These are phyloP conservation scores for Cyprinus carpio DNA, from an alignment of 2,113 vertebrate species.

Conservation along the genomic window DNA sequence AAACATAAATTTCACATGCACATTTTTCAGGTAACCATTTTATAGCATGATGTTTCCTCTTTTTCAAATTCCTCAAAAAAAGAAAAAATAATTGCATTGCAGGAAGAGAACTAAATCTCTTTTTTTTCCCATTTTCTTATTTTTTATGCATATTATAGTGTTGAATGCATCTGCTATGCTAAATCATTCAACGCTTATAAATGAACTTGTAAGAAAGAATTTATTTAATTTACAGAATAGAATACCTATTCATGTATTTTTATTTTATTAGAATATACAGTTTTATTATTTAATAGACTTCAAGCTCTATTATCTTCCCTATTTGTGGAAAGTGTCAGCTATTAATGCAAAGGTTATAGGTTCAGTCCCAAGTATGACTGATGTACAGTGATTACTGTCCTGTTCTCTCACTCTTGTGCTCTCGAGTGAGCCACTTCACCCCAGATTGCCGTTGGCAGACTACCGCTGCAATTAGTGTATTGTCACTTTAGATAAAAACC, in stretches of 20 bases:
- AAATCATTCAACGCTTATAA: neutral
- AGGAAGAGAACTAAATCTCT: too few relatives aligned
- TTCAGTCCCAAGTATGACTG: neutral
- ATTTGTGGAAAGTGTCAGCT: neutral
- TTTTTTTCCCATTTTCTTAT: too few relatives aligned
- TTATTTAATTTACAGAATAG: neutral
- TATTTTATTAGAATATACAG: neutral
- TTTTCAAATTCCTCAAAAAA: neutral
- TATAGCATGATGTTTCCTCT: neutral
- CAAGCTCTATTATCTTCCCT: neutral
- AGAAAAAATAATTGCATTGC: neutral
- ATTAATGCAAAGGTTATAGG: neutral
- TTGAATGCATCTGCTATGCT: neutral
- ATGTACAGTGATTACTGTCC: conserved; percentile 32
- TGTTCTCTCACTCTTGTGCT: conserved; percentile 14
- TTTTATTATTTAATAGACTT: neutral
- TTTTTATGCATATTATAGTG: too few relatives aligned
- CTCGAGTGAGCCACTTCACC: conserved; percentile 17
- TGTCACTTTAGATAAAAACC: conserved; percentile 40
- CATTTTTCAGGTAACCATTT: neutral
- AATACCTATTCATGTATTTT: neutral
- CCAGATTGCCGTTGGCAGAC: conserved; percentile 21
- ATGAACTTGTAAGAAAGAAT: neutral
- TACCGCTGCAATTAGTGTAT: conserved; percentile 24
- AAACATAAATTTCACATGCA: neutral